phyloP scores from a whole-genome alignment of 2,888 invertebrate genomes.

The Polymixis flavicincta region DNA sequence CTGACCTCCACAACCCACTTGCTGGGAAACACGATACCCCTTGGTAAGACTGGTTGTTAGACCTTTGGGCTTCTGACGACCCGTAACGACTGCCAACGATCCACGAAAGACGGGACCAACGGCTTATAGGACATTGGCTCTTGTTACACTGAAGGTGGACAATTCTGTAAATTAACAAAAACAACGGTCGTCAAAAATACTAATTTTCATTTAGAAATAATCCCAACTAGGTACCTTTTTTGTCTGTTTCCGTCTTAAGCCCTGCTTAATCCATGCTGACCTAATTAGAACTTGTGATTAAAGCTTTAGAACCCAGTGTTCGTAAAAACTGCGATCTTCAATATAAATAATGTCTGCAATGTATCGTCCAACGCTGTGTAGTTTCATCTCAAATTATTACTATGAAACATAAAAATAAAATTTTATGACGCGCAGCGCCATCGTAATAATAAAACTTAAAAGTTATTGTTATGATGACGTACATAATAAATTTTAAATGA shows the following conservation, averaged over 20 bases:
- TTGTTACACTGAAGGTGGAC: neutral
- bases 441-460: conserved; percentile 42
- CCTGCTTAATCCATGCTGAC: conserved; percentile 8
- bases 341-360: conserved; percentile 29
- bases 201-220: neutral
- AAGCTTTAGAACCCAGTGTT: conserved; percentile 15
- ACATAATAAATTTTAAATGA: conserved; percentile 33
- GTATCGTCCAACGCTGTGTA: conserved; percentile 33
- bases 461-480: conserved; percentile 39
- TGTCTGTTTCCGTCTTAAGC: neutral
- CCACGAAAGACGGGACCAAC: too few relatives aligned
- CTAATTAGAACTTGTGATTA: conserved; percentile 51
- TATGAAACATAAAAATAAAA: conserved; percentile 51
- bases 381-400: conserved; percentile 59
- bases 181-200: neutral
- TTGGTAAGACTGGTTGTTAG: too few relatives aligned
- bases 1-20: too few relatives aligned
- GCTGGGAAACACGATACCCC: too few relatives aligned
- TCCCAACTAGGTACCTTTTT: conserved; percentile 25
- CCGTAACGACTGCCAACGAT: too few relatives aligned
- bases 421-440: conserved; percentile 41
- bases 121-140: too few relatives aligned
- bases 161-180: neutral
- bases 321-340: conserved; percentile 27
- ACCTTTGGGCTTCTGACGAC: too few relatives aligned